phyloP scores from a whole-genome alignment of 2,113 vertebrate genomes.

The Aramus guarauna region DNA sequence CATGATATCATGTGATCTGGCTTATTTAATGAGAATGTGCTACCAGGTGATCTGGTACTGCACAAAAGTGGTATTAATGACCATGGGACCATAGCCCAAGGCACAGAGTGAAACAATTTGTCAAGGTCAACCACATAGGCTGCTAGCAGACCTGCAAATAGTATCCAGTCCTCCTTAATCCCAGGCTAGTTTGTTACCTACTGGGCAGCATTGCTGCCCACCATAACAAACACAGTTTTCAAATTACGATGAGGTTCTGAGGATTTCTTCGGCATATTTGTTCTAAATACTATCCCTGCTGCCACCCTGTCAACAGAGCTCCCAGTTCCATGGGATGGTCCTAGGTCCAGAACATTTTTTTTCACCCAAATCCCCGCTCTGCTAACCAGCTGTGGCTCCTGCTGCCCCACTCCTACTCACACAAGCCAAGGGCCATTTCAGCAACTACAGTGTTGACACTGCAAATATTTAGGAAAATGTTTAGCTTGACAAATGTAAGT shows the following conservation, averaged over 20 bases:
- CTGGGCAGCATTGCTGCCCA: not conserved
- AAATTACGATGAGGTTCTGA: not conserved
- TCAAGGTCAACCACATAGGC: slow-evolving; percentile 16
- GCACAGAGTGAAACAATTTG: not conserved
- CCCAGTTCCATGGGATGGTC: not conserved
- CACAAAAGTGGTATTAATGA: not conserved
- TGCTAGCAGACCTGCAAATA: not conserved
- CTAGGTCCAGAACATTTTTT: not conserved
- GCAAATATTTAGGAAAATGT: slow-evolving; percentile 31
- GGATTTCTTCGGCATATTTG: not conserved
- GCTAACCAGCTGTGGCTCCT: not conserved
- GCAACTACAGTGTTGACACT: not conserved
- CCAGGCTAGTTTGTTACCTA: not conserved
- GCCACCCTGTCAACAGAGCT: not conserved
- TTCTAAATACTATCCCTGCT: not conserved
- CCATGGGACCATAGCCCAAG: not conserved
- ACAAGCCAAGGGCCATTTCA: not conserved
- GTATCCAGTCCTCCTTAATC: not conserved
- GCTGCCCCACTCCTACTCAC: not conserved
- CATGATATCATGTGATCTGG: not conserved
- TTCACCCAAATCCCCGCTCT: not conserved
- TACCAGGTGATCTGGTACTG: not conserved
- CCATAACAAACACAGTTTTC: not conserved
- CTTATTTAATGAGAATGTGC: not conserved
- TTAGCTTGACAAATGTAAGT: slow-evolving; percentile 4